phyloP scores from a whole-genome alignment of 2,888 invertebrate genomes.

The Agonopterix arenella region DNA sequence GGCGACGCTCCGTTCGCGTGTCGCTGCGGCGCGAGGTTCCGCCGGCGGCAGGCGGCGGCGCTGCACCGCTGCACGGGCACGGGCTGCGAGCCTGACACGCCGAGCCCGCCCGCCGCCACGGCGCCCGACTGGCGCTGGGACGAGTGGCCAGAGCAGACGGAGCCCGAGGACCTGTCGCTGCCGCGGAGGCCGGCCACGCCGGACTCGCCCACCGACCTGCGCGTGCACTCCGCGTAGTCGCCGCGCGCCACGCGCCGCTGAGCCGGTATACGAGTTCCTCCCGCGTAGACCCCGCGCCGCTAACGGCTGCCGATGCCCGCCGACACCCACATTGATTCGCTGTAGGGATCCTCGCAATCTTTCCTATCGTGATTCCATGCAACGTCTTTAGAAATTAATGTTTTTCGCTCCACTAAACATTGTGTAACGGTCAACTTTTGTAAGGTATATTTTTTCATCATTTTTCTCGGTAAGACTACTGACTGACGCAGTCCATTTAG shows the following conservation, averaged over 20 bases:
- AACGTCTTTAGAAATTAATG: constrained; percentile 13
- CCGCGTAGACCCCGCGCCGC: constrained; percentile 65
- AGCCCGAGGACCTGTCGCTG: constrained; percentile 93
- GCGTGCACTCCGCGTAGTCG: constrained; percentile 69
- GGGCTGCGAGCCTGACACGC: constrained; percentile 54
- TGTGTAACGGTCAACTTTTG: constrained; percentile 30
- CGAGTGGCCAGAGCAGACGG: constrained; percentile 88
- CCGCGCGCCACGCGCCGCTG: constrained; percentile 49
- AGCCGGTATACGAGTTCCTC: constrained; percentile 89
- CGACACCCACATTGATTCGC: not conserved
- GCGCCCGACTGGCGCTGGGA: constrained; percentile 68
- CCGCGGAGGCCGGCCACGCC: constrained; percentile 69
- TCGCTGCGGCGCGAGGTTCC: constrained; percentile 87
- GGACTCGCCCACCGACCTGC: constrained; percentile 69
- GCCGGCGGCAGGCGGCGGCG: constrained; percentile 91
- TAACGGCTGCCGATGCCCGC: constrained; percentile 8
- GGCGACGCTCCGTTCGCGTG: constrained; percentile 94
- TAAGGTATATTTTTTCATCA: constrained; percentile 22
- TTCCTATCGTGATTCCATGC: constrained; percentile 19
- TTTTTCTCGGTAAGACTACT: constrained; percentile 50
- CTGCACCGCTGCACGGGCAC: constrained; percentile 85
- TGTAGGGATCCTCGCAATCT: not conserved
- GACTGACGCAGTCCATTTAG: constrained; percentile 49
- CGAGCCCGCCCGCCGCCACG: constrained; percentile 64
- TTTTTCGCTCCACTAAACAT: constrained; percentile 26